Conservation (phyloP, 2,888 invertebrate genomes). For the Cenopis cana region DNA sequence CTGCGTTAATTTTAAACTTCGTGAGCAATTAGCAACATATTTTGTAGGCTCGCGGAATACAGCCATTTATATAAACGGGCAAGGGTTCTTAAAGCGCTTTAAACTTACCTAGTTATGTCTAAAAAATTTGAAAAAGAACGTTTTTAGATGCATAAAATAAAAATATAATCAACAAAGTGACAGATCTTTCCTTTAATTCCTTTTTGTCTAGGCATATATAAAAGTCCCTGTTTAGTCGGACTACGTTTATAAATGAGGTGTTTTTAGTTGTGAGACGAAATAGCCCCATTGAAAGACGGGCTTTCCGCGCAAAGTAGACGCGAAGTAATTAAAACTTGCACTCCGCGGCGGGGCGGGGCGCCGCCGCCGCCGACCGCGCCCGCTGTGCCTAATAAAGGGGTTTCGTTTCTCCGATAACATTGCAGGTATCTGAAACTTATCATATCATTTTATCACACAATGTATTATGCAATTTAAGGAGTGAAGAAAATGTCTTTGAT, state of each 20-base stretch:
- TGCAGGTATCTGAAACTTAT: slow-evolving; percentile 23
- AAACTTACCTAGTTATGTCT: neutral
- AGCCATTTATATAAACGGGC: slow-evolving; percentile 10
- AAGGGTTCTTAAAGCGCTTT: neutral
- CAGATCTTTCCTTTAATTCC: slow-evolving; percentile 5
- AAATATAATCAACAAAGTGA: neutral
- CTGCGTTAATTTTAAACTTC: slow-evolving; percentile 40
- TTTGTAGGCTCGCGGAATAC: slow-evolving; percentile 17
- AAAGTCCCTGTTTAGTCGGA: slow-evolving; percentile 48
- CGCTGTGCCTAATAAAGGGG: slow-evolving; percentile 27
- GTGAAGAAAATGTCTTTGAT: neutral
- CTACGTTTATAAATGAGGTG: slow-evolving; percentile 71
- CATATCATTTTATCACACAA: neutral
- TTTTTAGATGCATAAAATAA: neutral
- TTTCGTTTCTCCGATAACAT: slow-evolving; percentile 14
- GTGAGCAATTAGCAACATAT: slow-evolving; percentile 42
- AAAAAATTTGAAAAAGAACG: neutral
- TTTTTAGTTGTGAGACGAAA: slow-evolving; percentile 74
- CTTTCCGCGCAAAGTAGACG: slow-evolving; percentile 63
- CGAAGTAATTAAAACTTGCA: slow-evolving; percentile 81
- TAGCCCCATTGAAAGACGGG: slow-evolving; percentile 70
- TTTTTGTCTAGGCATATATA: neutral
- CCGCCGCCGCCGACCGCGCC: slow-evolving; percentile 50
- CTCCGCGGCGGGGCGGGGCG: slow-evolving; percentile 51
- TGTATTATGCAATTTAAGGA: neutral